These are phyloP conservation scores for Halcyon badia DNA, from an alignment of 2,797 vertebrate genomes.

Conservation along the genomic window DNA sequence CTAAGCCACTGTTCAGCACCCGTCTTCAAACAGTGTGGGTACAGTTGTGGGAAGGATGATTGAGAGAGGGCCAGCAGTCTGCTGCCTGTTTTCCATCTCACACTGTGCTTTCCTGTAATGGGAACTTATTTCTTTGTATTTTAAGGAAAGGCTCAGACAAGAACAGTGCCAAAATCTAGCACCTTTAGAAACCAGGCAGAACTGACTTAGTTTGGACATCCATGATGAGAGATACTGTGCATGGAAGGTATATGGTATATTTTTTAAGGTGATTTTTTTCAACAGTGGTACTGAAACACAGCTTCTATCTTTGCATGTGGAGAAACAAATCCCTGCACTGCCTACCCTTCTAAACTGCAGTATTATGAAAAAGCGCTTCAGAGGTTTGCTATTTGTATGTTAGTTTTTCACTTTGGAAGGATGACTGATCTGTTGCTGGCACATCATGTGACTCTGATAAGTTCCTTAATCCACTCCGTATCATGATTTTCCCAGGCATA, in stretches of 20 bases:
- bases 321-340: not conserved
- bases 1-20: not conserved
- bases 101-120: not conserved
- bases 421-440: not conserved
- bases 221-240: not conserved
- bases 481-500: not conserved
- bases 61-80: not conserved
- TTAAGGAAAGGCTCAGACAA: not conserved
- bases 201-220: not conserved
- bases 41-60: not conserved
- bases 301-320: not conserved
- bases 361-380: not conserved
- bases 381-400: not conserved
- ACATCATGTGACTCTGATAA: not conserved
- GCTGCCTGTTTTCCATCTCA: not conserved
- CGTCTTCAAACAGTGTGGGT: not conserved
- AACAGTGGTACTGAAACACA: not conserved
- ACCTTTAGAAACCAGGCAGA: not conserved
- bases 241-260: fast-evolving
- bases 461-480: not conserved
- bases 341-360: not conserved
- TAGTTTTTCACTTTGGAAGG: not conserved
- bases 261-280: not conserved
- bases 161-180: not conserved
- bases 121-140: not conserved